phyloP scores from a whole-genome alignment of 2,113 vertebrate species.

The Nematolebias whitei region DNA sequence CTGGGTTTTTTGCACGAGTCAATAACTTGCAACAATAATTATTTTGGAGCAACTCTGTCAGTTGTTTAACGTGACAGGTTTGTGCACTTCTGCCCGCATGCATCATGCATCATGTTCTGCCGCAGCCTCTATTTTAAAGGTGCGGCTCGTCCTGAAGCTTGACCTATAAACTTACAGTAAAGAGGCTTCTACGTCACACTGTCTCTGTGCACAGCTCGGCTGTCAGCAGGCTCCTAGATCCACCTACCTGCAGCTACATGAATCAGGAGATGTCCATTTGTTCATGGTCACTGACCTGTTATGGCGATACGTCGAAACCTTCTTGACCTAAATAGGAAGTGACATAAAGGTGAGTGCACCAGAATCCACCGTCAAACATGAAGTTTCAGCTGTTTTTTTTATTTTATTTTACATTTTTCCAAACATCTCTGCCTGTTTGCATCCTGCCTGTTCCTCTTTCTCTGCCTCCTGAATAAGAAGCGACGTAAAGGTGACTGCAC shows the following conservation, averaged over 20 bases:
- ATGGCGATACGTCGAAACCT: conserved; percentile 23
- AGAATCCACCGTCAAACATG: conserved; percentile 5
- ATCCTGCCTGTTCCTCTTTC: background rate
- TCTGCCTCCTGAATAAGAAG: conserved; percentile 49
- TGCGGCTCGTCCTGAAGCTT: too few relatives aligned
- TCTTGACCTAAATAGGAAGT: conserved; percentile 64
- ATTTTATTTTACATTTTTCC: conserved; percentile 3
- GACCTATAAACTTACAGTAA: too few relatives aligned
- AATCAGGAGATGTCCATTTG: conserved; percentile 31
- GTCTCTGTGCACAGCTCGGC: background rate
- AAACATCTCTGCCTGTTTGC: conserved; percentile 1
- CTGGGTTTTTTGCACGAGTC: conserved; percentile 10
- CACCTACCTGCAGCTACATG: conserved; percentile 15
- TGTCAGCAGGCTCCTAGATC: conserved; percentile 8
- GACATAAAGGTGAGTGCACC: conserved; percentile 69
- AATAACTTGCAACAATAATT: conserved; percentile 1
- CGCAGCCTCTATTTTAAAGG: too few relatives aligned
- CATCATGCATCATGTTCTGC: too few relatives aligned
- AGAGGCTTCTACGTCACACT: background rate
- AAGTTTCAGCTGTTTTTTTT: background rate
- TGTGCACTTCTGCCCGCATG: too few relatives aligned
- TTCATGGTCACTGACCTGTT: conserved; percentile 55
- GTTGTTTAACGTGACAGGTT: background rate
- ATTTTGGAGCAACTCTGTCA: conserved; percentile 2
- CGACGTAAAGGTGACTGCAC: conserved; percentile 65